These are phyloP conservation scores for Tryphoninae sp. DNA, from an alignment of 2,888 invertebrate species.

Conservation along the genomic window DNA sequence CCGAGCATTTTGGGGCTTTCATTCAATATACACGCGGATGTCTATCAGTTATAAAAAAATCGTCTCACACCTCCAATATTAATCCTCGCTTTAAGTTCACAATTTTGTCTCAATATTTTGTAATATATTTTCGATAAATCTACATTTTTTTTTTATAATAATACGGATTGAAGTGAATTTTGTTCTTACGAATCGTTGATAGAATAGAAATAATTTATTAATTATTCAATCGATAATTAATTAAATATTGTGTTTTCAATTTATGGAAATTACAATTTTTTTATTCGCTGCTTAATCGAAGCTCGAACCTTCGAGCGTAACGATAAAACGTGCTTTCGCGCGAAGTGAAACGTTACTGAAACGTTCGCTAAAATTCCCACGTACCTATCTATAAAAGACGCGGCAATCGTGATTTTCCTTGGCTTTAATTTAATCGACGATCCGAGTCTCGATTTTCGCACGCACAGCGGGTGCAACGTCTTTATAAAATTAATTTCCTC, in stretches of 20 bases:
- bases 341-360: not conserved
- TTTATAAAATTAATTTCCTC: slow-evolving; percentile 29
- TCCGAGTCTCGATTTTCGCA: slow-evolving; percentile 3
- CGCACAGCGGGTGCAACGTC: not conserved
- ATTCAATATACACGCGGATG: not conserved
- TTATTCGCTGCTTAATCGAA: no score
- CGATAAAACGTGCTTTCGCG: no score
- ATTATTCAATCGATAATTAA: not conserved
- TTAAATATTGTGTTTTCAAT: not conserved
- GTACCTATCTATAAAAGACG: not conserved
- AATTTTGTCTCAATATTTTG: no score
- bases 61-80: no score
- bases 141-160: no score
- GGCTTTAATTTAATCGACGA: not conserved
- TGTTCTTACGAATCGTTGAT: no score
- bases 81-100: no score
- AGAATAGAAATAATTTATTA: no score
- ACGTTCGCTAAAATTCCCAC: not conserved
- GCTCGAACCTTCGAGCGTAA: no score
- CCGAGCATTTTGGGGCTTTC: slow-evolving; percentile 2
- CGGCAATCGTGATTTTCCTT: not conserved
- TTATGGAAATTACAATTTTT: no score
- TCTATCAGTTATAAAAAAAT: not conserved
- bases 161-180: no score
- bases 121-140: no score